Conservation (phyloP, 2,113 vertebrate genomes). For the Thalassoma bifasciatum region DNA sequence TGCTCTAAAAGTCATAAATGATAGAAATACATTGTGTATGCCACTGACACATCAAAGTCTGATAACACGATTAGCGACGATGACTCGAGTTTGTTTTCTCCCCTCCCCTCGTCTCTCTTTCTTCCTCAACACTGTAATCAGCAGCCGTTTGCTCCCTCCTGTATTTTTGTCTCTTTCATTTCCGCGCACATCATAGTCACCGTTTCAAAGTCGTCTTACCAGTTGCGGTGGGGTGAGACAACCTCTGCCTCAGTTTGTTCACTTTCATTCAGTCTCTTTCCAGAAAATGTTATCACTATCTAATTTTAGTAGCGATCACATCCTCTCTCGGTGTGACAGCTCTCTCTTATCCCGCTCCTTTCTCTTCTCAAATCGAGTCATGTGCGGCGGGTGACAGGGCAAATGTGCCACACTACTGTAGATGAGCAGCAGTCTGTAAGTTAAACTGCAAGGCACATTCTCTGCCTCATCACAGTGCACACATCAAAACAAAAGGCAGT, state of each 20-base stretch:
- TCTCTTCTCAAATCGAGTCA: slow-evolving; percentile 59
- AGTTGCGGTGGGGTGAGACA: slow-evolving; percentile 53
- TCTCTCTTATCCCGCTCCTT: slow-evolving; percentile 56
- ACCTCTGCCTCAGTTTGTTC: slow-evolving; percentile 57
- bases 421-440: slow-evolving; percentile 70
- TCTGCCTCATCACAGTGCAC: slow-evolving; percentile 70
- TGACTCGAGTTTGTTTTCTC: slow-evolving; percentile 86
- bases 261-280: slow-evolving; percentile 65
- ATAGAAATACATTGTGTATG: slow-evolving; percentile 89
- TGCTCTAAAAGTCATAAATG: slow-evolving; percentile 94
- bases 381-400: slow-evolving; percentile 69
- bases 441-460: slow-evolving; percentile 78
- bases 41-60: slow-evolving; percentile 92
- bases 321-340: slow-evolving; percentile 63
- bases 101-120: slow-evolving; percentile 47
- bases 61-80: slow-evolving; percentile 91
- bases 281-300: slow-evolving; percentile 51
- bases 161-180: slow-evolving; percentile 71
- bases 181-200: slow-evolving; percentile 52
- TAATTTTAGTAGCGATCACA: slow-evolving; percentile 70
- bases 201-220: slow-evolving; percentile 73
- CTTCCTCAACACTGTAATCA: slow-evolving; percentile 70
- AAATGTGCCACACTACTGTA: slow-evolving; percentile 63
- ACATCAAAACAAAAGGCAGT: slow-evolving; percentile 75
- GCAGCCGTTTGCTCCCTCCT: slow-evolving; percentile 56